A percentile compares a stretch with the other conserved stretches of the same genome.
phyloP scores from a whole-genome alignment of 2,888 invertebrate species.

The Luffia ferchaultella region DNA sequence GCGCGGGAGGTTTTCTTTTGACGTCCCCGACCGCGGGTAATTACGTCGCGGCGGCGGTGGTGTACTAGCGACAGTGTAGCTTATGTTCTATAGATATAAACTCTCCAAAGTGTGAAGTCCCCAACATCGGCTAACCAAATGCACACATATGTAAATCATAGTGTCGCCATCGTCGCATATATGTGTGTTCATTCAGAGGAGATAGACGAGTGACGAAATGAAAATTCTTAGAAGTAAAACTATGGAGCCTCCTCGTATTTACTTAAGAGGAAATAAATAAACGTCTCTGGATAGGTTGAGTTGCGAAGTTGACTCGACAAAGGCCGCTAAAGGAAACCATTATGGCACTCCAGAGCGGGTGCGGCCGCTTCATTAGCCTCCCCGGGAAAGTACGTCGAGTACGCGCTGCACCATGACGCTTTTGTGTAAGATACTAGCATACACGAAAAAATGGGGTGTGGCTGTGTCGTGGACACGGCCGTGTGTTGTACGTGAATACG shows the following conservation, averaged over 20 bases:
- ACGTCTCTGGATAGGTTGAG: slow-evolving; percentile 25
- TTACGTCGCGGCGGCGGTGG: background rate
- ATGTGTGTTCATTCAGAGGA: slow-evolving; percentile 17
- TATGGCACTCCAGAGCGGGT: slow-evolving; percentile 48
- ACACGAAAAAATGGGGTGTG: slow-evolving; percentile 1
- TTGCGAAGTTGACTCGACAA: slow-evolving; percentile 53
- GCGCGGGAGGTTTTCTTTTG: slow-evolving; percentile 43
- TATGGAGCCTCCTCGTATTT: slow-evolving; percentile 38
- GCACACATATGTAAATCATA: slow-evolving; percentile 5
- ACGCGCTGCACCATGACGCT: slow-evolving; percentile 8
- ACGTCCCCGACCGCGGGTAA: slow-evolving; percentile 13
- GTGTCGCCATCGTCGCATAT: slow-evolving; percentile 7
- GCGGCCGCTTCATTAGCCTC: slow-evolving; percentile 50
- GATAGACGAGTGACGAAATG: slow-evolving; percentile 50
- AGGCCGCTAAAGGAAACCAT: slow-evolving; percentile 58
- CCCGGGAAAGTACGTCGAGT: slow-evolving; percentile 24
- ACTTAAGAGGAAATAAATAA: slow-evolving; percentile 36
- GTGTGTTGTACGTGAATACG: no score
- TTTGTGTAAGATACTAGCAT: slow-evolving; percentile 4
- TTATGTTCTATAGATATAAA: no score
- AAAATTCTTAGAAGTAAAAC: slow-evolving; percentile 53
- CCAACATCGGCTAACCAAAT: background rate
- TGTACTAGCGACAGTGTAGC: no score
- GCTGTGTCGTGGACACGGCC: no score
- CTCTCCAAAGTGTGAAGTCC: no score